A percentile compares a stretch with the other conserved stretches of the same genome.
These are phyloP conservation scores for Scarus forsteni DNA, from an alignment of 2,797 vertebrate genomes.

Conservation along the genomic window DNA sequence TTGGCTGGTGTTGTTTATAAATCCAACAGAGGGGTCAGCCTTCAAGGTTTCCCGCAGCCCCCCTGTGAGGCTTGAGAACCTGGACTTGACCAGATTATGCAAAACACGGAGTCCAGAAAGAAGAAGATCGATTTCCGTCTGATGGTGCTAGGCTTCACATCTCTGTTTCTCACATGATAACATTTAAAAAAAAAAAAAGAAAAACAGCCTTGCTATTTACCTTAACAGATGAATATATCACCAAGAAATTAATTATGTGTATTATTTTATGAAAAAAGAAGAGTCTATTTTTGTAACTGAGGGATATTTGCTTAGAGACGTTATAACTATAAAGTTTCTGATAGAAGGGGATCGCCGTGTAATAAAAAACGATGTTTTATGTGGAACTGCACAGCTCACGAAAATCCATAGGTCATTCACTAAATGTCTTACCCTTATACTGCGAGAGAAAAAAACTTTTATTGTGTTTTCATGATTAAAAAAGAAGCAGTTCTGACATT, in stretches of 20 bases:
- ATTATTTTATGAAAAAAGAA: slow-evolving; percentile 86
- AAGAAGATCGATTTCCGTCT: slow-evolving; percentile 14
- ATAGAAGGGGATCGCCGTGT: slow-evolving; percentile 49
- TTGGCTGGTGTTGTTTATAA: slow-evolving; percentile 87
- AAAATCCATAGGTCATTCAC: slow-evolving; percentile 71
- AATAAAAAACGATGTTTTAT: slow-evolving; percentile 47
- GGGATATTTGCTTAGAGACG: slow-evolving; percentile 77
- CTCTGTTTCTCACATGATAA: slow-evolving; percentile 66
- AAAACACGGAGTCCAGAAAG: slow-evolving; percentile 61
- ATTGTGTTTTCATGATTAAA: slow-evolving; percentile 60
- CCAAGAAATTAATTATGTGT: slow-evolving; percentile 80
- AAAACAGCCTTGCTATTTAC: slow-evolving; percentile 84
- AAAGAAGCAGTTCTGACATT: slow-evolving; percentile 48
- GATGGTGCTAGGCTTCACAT: slow-evolving; percentile 79
- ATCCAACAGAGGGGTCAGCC: slow-evolving; percentile 79
- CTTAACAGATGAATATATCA: slow-evolving; percentile 85
- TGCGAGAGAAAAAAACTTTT: slow-evolving; percentile 56
- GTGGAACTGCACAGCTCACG: slow-evolving; percentile 72
- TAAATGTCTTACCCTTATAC: slow-evolving; percentile 77
- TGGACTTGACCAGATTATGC: slow-evolving; percentile 75
- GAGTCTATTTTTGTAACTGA: slow-evolving; percentile 89
- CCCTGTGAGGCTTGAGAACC: slow-evolving; percentile 33
- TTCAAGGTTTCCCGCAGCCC: slow-evolving; percentile 35
- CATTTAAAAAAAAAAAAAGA: slow-evolving; percentile 75
- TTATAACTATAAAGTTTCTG: slow-evolving; percentile 64